phyloP scores from a whole-genome alignment of 2,113 vertebrate genomes.

The Neogobius melanostomus region DNA sequence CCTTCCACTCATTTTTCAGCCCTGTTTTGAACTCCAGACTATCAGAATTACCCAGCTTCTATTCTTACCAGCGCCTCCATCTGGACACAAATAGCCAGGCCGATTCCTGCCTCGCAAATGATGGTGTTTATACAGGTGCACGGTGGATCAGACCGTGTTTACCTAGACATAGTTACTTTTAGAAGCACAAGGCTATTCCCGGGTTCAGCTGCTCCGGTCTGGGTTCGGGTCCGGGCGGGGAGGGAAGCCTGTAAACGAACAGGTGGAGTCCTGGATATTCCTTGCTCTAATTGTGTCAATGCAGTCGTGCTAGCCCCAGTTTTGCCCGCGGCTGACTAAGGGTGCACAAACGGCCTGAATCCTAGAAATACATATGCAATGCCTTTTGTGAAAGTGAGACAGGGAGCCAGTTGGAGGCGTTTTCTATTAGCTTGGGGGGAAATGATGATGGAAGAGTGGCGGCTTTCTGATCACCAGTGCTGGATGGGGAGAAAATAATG shows the following conservation, averaged over 20 bases:
- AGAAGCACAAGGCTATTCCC: not conserved
- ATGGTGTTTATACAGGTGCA: constrained; percentile 4
- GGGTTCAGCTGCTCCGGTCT: not conserved
- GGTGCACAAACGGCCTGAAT: constrained; percentile 13
- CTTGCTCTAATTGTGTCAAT: constrained; percentile 39
- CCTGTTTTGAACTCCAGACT: not conserved
- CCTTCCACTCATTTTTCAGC: not conserved
- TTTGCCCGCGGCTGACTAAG: constrained; percentile 8
- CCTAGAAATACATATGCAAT: not conserved
- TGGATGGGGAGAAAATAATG: too few relatives aligned
- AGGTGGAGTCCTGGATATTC: constrained; percentile 26
- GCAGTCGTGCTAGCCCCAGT: constrained; percentile 1
- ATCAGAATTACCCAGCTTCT: not conserved
- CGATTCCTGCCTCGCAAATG: not conserved
- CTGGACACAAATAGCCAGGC: not conserved
- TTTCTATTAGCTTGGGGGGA: not conserved
- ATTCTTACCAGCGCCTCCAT: not conserved
- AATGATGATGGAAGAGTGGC: too few relatives aligned
- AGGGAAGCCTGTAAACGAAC: constrained; percentile 28
- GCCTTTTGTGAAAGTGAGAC: constrained; percentile 37
- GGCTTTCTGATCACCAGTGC: too few relatives aligned
- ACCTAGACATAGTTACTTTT: not conserved
- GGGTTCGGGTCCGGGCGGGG: constrained; percentile 5
- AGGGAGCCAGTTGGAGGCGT: not conserved
- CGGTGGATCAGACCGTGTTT: not conserved